A percentile compares a stretch with the other conserved stretches of the same genome.
Conservation (phyloP, 2,797 vertebrate genomes). For the Coranthus polyacanthus region DNA sequence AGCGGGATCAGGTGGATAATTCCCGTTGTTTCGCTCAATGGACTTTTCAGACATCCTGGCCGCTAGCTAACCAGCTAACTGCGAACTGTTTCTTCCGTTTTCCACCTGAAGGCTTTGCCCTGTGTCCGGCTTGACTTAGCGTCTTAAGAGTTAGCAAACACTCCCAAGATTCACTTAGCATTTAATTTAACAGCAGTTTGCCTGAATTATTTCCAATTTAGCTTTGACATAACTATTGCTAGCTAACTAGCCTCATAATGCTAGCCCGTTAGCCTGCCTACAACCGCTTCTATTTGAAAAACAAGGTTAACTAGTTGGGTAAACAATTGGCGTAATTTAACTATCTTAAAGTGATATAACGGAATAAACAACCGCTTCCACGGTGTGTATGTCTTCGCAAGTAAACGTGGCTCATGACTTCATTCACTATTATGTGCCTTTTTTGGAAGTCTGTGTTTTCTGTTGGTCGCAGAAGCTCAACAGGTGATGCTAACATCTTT, state of each 20-base stretch:
- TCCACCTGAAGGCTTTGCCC: rapidly evolving
- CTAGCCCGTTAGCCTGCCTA: constrained; percentile 61
- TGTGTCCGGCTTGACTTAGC: neutral
- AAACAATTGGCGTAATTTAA: constrained; percentile 16
- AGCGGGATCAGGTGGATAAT: constrained; percentile 80
- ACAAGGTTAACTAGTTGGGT: constrained; percentile 30
- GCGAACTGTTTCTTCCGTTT: constrained; percentile 2
- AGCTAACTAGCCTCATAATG: constrained; percentile 62
- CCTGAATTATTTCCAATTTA: neutral
- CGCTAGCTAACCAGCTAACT: constrained; percentile 64
- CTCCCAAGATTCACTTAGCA: rapidly evolving
- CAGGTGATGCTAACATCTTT: constrained; percentile 71
- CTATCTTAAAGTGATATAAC: constrained; percentile 18
- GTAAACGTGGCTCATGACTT: neutral
- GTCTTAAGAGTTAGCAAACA: neutral
- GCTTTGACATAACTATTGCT: neutral
- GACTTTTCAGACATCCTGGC: constrained; percentile 62
- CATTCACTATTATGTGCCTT: neutral
- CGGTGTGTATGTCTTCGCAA: neutral
- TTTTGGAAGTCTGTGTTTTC: constrained; percentile 2
- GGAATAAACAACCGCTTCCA: neutral
- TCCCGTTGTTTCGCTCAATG: constrained; percentile 74
- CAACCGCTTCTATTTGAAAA: constrained; percentile 47
- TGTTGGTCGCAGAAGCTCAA: constrained; percentile 58
- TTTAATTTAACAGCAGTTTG: neutral